phyloP scores from a whole-genome alignment of 2,888 invertebrate genomes.

The Germaria angustata region DNA sequence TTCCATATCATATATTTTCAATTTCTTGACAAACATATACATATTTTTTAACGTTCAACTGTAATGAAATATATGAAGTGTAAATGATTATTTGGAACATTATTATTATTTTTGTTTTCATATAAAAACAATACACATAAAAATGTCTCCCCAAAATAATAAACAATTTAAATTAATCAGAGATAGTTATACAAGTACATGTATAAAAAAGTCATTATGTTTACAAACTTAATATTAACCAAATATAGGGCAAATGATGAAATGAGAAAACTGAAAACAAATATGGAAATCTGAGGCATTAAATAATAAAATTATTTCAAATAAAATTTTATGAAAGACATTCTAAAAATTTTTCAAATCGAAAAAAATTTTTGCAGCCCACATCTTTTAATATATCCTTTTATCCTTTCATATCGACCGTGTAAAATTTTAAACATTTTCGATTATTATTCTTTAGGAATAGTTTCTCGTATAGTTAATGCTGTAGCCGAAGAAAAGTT shows the following conservation, averaged over 20 bases:
- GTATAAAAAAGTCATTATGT: neutral
- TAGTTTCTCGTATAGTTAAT: no score
- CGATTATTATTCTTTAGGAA: no score
- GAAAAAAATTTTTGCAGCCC: no score
- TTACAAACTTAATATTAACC: neutral
- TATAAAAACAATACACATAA: neutral
- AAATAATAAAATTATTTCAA: no score
- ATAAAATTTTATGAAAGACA: no score
- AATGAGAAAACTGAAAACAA: neutral
- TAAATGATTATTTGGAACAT: conserved; percentile 36
- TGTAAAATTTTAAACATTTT: no score
- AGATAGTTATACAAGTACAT: neutral
- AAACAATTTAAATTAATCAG: neutral
- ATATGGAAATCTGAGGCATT: neutral
- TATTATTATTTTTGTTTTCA: neutral
- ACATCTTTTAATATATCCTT: no score
- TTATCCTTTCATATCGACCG: no score
- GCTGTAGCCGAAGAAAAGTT: no score
- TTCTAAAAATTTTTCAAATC: no score
- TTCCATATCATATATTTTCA: neutral
- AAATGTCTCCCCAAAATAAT: conserved; percentile 8
- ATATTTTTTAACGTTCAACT: conserved; percentile 15
- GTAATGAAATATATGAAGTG: conserved; percentile 39
- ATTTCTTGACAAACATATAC: neutral
- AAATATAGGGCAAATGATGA: no score